These are phyloP conservation scores for Sebastes taczanowskii DNA, from an alignment of 2,797 vertebrate species.

Conservation along the genomic window DNA sequence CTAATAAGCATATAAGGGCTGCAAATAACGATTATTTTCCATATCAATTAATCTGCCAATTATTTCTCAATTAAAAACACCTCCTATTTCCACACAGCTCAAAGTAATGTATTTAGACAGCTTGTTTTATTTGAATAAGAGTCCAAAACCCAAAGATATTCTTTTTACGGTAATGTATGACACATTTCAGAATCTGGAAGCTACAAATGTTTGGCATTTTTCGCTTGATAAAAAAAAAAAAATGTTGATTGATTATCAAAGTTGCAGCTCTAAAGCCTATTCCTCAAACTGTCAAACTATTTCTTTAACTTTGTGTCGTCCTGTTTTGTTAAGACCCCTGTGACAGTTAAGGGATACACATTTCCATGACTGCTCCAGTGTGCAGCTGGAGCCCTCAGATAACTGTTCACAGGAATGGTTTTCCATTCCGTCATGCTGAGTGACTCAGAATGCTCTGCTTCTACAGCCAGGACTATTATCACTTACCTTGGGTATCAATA, in stretches of 20 bases:
- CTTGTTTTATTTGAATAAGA: background rate
- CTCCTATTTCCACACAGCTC: too few relatives aligned
- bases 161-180: background rate
- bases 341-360: background rate
- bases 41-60: too few relatives aligned
- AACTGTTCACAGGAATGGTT: background rate
- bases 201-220: background rate
- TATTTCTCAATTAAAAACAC: too few relatives aligned
- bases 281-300: background rate
- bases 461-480: background rate
- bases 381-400: background rate
- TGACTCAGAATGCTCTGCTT: background rate
- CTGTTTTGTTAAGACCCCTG: background rate
- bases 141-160: background rate
- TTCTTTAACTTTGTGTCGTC: background rate
- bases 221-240: too few relatives aligned
- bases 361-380: background rate
- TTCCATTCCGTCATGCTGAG: background rate
- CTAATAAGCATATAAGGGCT: too few relatives aligned
- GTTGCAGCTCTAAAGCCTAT: background rate
- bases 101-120: background rate
- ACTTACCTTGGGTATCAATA: background rate
- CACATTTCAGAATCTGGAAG: background rate
- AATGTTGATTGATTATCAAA: background rate
- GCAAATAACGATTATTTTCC: too few relatives aligned